Percentiles rank a stretch among this genome's conserved stretches.
These are phyloP conservation scores for Ectemnius cavifrons DNA, from an alignment of 2,888 invertebrate genomes.

Conservation along the genomic window DNA sequence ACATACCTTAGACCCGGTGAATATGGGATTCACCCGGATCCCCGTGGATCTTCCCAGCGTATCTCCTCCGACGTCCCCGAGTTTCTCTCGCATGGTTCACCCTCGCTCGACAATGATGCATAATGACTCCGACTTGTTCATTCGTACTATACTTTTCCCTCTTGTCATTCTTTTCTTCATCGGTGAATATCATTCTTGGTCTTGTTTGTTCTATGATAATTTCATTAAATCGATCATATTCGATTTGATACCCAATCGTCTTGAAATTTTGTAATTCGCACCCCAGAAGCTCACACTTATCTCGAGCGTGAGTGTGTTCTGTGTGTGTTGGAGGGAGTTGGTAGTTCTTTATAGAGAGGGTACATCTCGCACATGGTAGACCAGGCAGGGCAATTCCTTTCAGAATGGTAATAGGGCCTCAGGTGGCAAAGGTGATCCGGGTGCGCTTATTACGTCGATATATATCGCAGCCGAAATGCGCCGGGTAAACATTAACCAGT, in stretches of 20 bases:
- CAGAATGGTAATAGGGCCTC: conserved; percentile 52
- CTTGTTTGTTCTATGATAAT: no score
- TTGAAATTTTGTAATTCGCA: no score
- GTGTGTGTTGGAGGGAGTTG: neutral
- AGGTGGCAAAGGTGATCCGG: conserved; percentile 56
- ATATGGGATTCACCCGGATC: conserved; percentile 59
- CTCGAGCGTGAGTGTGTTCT: no score
- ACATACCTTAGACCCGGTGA: conserved; percentile 63
- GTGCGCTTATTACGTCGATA: conserved; percentile 53
- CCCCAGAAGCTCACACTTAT: no score
- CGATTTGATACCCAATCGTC: no score
- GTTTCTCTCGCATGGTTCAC: neutral
- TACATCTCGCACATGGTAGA: conserved; percentile 14
- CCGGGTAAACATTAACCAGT: conserved; percentile 21
- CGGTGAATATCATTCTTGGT: neutral
- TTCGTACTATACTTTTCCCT: no score
- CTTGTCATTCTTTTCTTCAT: neutral
- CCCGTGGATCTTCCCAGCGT: neutral
- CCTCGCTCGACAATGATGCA: neutral
- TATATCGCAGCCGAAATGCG: conserved; percentile 40
- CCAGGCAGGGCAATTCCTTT: conserved; percentile 41
- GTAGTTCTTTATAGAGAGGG: neutral
- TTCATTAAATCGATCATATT: no score
- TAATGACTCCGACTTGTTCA: no score
- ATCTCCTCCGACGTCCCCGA: neutral